Conservation (phyloP, 2,797 vertebrate genomes). For the Sitta carolinensis region DNA sequence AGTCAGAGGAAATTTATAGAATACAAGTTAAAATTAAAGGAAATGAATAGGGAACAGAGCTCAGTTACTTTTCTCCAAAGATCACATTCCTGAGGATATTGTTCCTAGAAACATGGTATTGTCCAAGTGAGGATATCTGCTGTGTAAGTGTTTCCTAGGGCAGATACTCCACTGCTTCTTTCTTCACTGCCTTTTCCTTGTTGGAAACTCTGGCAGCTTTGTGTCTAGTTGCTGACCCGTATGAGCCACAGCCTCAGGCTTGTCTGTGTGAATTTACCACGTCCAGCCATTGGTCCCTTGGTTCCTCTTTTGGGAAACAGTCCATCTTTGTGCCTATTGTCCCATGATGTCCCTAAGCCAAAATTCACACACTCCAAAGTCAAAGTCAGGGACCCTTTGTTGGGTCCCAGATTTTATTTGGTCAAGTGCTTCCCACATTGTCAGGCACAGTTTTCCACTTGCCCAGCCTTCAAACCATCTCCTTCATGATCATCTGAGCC, state of each 20-base stretch:
- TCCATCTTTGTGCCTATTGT: neutral
- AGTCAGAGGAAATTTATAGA: neutral
- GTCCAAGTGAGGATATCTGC: neutral
- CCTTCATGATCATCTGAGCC: fast-evolving
- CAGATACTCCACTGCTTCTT: neutral
- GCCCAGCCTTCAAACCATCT: neutral
- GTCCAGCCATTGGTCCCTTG: neutral
- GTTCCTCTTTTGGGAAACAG: neutral
- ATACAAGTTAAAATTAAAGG: neutral
- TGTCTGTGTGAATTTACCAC: neutral
- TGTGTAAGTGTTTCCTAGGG: neutral
- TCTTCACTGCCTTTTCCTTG: neutral
- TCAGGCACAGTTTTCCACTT: neutral
- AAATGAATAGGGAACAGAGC: neutral
- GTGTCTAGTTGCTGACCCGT: neutral
- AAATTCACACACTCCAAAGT: neutral
- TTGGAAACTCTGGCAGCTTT: neutral
- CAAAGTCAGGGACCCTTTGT: neutral
- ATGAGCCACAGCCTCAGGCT: neutral
- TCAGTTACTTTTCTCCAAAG: neutral
- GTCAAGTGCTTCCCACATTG: neutral
- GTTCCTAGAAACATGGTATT: neutral
- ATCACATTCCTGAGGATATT: neutral
- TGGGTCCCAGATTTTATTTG: neutral
- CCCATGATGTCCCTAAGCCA: neutral